Conservation (phyloP, 2,888 invertebrate genomes). For the Falcaria lacertinaria region DNA sequence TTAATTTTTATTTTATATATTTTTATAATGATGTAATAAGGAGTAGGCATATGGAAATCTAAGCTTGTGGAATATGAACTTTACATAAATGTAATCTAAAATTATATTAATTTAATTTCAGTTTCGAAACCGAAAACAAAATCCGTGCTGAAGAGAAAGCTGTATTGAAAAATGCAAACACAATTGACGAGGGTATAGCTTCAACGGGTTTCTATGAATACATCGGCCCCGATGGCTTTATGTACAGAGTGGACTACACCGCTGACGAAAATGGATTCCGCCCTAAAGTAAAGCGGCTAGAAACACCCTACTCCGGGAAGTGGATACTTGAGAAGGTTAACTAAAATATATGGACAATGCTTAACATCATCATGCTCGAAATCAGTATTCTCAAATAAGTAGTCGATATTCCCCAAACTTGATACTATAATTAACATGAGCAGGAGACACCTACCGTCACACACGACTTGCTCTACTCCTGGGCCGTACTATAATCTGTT, state of each 20-base stretch:
- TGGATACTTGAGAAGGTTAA: constrained; percentile 71
- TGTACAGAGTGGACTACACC: constrained; percentile 75
- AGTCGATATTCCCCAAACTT: constrained; percentile 29
- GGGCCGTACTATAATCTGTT: too few species aligned
- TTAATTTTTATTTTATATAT: too few species aligned
- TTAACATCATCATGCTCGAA: constrained; percentile 33
- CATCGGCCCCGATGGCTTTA: constrained; percentile 75
- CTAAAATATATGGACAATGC: constrained; percentile 19
- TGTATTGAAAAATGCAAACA: constrained; percentile 70
- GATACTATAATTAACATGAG: constrained; percentile 5
- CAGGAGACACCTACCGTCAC: too few species aligned
- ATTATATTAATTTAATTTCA: constrained; percentile 28
- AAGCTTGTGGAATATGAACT: too few species aligned
- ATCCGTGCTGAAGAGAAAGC: constrained; percentile 76
- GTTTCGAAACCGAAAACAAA: constrained; percentile 77
- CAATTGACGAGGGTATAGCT: constrained; percentile 71
- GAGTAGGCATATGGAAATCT: too few species aligned
- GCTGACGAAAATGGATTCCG: constrained; percentile 76
- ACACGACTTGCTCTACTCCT: too few species aligned
- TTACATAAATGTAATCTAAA: too few species aligned
- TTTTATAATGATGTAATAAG: too few species aligned
- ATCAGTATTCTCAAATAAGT: constrained; percentile 68
- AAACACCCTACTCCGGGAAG: constrained; percentile 72
- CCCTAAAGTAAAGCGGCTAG: constrained; percentile 65
- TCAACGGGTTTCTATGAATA: constrained; percentile 76